These are phyloP conservation scores for Pheosia gnoma DNA, from an alignment of 2,888 invertebrate genomes.

Conservation along the genomic window DNA sequence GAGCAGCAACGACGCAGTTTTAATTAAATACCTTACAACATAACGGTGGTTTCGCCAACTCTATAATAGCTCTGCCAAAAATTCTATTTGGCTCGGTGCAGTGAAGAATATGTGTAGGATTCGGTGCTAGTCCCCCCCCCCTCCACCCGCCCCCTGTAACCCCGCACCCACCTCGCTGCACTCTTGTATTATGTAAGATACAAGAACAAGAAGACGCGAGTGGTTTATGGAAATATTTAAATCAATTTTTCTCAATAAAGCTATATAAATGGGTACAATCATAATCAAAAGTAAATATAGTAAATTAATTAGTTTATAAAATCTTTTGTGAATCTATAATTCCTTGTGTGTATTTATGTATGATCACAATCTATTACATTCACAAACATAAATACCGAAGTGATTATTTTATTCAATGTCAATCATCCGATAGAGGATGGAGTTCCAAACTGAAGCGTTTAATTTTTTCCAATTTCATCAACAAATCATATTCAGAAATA, in stretches of 20 bases:
- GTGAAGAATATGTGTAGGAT: conserved; percentile 66
- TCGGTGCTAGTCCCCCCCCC: conserved; percentile 24
- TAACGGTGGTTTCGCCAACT: conserved; percentile 38
- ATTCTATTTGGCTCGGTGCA: conserved; percentile 72
- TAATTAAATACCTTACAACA: neutral
- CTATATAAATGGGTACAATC: neutral
- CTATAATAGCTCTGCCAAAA: conserved; percentile 51
- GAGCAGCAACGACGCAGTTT: no score
- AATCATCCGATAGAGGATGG: no score
- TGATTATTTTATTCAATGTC: no score
- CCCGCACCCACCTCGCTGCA: conserved; percentile 16
- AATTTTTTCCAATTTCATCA: no score
- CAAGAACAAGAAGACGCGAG: neutral
- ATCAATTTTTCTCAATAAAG: neutral
- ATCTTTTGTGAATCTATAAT: no score
- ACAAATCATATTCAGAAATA: no score
- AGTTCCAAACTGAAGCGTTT: no score
- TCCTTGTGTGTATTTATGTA: no score
- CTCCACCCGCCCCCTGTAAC: conserved; percentile 36
- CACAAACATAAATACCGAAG: no score
- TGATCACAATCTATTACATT: no score
- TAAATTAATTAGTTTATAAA: no score
- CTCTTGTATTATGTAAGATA: conserved; percentile 9
- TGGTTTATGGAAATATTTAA: conserved; percentile 10
- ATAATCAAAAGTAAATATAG: neutral